Percentiles rank a stretch among this genome's conserved stretches.
Evolutionary conservation across 2,113 vertebrate genomes (phyloP).

Genomic region (Tympanuchus pallidicinctus): DNA sequence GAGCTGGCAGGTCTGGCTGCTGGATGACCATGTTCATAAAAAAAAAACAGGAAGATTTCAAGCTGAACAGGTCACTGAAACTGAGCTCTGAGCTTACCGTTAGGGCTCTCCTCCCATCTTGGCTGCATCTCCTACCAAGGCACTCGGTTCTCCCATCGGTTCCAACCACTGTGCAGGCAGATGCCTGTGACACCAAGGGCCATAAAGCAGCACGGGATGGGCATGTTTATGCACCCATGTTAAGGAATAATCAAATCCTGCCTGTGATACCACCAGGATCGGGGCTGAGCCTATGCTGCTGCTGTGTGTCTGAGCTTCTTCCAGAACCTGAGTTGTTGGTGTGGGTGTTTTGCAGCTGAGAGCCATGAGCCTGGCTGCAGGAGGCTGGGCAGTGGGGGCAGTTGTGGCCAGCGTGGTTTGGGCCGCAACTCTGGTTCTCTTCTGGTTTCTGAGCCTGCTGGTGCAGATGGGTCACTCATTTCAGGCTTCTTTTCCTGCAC

Average conservation of each 20-base stretch:
- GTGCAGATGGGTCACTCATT: background rate
- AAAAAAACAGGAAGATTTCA: background rate
- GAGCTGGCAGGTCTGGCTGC: background rate
- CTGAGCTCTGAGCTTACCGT: background rate
- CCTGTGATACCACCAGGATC: background rate
- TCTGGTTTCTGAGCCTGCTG: background rate
- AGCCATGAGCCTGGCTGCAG: background rate
- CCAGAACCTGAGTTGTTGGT: background rate
- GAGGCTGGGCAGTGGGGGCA: too few species aligned
- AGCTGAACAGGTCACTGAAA: background rate
- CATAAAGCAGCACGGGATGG: background rate
- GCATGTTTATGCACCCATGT: background rate
- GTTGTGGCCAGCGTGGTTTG: too few species aligned
- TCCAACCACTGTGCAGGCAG: background rate
- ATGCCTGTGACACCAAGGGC: background rate
- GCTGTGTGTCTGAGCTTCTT: background rate
- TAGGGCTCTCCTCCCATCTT: background rate
- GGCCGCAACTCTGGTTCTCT: background rate
- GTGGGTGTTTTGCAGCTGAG: rapidly evolving
- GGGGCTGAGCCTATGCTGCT: background rate
- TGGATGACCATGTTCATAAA: background rate
- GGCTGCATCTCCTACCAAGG: background rate
- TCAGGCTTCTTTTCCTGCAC: background rate
- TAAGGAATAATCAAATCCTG: background rate
- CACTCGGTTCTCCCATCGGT: rapidly evolving